phyloP scores from a whole-genome alignment of 2,888 invertebrate genomes.

The Chymomyza caudatula region DNA sequence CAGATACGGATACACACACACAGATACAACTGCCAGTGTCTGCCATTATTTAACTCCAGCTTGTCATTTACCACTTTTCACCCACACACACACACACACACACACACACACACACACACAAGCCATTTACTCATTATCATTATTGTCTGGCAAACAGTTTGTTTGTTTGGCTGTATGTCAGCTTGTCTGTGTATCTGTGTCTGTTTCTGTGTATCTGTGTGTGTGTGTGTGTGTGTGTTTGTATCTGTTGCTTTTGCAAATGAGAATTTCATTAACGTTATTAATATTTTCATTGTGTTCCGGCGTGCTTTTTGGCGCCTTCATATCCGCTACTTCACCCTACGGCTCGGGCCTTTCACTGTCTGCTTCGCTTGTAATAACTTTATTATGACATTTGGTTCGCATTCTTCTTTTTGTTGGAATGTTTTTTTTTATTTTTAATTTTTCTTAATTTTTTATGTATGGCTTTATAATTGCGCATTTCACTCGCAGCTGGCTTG shows the following conservation, averaged over 20 bases:
- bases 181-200: conserved; percentile 20
- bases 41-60: conserved; percentile 41
- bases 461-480: conserved; percentile 69
- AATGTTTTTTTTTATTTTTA: conserved; percentile 9
- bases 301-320: conserved; percentile 43
- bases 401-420: background rate
- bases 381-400: conserved; percentile 60
- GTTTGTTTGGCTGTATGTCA: conserved; percentile 20
- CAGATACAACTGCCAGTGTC: conserved; percentile 6
- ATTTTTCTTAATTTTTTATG: conserved; percentile 33
- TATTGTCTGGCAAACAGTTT: conserved; percentile 46
- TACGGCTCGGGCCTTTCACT: background rate
- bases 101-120: background rate
- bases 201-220: conserved; percentile 9
- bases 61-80: conserved; percentile 33
- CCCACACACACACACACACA: conserved; percentile 2
- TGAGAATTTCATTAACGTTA: conserved; percentile 68
- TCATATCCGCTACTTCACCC: conserved; percentile 14
- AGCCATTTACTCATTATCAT: conserved; percentile 55
- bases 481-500: conserved; percentile 59
- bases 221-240: background rate
- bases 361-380: conserved; percentile 37
- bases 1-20: conserved; percentile 4
- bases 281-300: conserved; percentile 62
- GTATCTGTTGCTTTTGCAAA: conserved; percentile 29